A percentile compares a stretch with the other conserved stretches of the same genome.
Evolutionary conservation across 2,888 invertebrate genomes (phyloP).

Genomic region (Drosophila meridionalis): DNA sequence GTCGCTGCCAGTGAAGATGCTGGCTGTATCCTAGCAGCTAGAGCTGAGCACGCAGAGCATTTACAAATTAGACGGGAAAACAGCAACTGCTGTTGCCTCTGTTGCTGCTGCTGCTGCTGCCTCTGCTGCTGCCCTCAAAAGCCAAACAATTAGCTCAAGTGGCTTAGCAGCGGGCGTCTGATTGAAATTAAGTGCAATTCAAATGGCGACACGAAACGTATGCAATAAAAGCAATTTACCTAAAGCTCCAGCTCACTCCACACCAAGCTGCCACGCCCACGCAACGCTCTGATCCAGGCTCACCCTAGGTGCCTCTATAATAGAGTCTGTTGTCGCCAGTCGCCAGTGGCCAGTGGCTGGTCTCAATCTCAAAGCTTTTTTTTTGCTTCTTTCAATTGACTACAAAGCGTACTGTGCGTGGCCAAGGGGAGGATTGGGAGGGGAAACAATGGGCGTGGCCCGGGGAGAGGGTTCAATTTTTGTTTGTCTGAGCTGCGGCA

Average conservation of each 20-base stretch:
- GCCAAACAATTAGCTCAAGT: constrained; percentile 76
- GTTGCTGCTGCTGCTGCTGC: not conserved
- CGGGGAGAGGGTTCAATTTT: constrained; percentile 27
- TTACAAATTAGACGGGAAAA: constrained; percentile 65
- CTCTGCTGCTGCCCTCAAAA: constrained; percentile 42
- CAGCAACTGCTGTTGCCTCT: not conserved
- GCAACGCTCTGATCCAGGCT: not conserved
- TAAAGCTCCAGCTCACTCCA: constrained; percentile 48
- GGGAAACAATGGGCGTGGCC: not conserved
- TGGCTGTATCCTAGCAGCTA: constrained; percentile 68
- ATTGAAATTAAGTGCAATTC: constrained; percentile 79
- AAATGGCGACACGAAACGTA: constrained; percentile 75
- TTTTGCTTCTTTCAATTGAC: constrained; percentile 45
- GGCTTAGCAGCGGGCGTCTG: constrained; percentile 77
- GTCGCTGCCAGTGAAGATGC: constrained; percentile 51
- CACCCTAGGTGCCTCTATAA: constrained; percentile 27
- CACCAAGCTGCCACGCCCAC: not conserved
- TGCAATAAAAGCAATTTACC: constrained; percentile 79
- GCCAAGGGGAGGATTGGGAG: not conserved
- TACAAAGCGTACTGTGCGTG: constrained; percentile 55
- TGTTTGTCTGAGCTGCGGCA: constrained; percentile 76
- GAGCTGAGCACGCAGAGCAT: constrained; percentile 45
- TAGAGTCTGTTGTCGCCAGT: constrained; percentile 36
- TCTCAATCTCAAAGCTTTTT: constrained; percentile 33
- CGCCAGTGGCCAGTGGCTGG: constrained; percentile 23